phyloP scores from a whole-genome alignment of 64 coral and sea anemone genomes.

The Montipora foliosa region DNA sequence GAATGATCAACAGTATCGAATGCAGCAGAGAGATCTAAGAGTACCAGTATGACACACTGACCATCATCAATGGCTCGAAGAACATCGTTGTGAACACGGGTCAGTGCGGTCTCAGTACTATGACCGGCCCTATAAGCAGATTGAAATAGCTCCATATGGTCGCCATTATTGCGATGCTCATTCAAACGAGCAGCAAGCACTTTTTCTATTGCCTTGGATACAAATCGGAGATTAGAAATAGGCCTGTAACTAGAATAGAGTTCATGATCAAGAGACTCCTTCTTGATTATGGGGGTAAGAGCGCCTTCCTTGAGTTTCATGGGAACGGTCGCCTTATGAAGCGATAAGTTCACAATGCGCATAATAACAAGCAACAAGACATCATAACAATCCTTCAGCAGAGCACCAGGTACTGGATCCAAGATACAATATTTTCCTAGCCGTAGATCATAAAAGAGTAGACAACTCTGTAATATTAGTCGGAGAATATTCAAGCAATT shows the following conservation, averaged over 20 bases:
- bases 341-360: too few relatives aligned
- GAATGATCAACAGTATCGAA: not conserved
- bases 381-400: too few relatives aligned
- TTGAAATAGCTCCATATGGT: slow-evolving; percentile 1
- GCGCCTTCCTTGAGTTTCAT: not conserved
- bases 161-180: not conserved
- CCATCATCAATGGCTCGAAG: not conserved
- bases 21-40: not conserved
- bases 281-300: not conserved
- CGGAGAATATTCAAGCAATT: too few relatives aligned
- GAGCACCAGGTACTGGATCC: too few relatives aligned
- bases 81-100: not conserved
- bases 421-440: too few relatives aligned
- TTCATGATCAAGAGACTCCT: too few relatives aligned
- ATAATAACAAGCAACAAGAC: too few relatives aligned
- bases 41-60: not conserved
- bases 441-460: too few relatives aligned
- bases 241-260: not conserved
- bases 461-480: too few relatives aligned
- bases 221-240: too few relatives aligned
- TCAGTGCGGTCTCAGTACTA: slow-evolving; percentile 12
- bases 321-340: not conserved
- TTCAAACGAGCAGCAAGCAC: not conserved
- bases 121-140: not conserved
- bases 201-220: slow-evolving; percentile 18